Evolutionary conservation across 2,797 vertebrate genomes (phyloP), one percentile per base, ranked within the genome.

Genomic region (Chrosomus eos): DNA sequence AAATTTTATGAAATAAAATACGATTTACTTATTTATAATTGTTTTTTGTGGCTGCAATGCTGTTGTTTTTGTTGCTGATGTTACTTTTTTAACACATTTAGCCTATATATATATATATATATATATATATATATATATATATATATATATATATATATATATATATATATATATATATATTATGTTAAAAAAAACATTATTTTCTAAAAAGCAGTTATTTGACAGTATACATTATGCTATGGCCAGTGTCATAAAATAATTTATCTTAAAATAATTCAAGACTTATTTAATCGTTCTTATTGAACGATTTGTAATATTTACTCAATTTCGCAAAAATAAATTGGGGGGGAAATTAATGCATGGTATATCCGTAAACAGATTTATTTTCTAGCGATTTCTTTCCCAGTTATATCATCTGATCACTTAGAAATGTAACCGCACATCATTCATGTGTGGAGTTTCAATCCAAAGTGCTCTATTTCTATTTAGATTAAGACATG

Each of bases 311-410:
- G 7, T 10, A 28, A 72, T 28, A 19, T 48, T 31, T 31, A 51
- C 18, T 51, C 18, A 51, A 31, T 58, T 76, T 76, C 3, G 45
- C 14, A 4, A 14, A 45, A 45, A 14, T 4, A 13, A 43, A 43
- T 13, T 13, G 1, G 10, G 2, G 10, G 2, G 10, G 9, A 3
- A 3, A 13, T 0, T 0, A 13, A 45, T 45, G 43, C 13, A 14
- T 45, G 13, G 3, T 4, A n/a, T 36, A n/a, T 36, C 10, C 28
- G 3, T 4, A 36, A 28, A 11, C 31, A 36, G 5, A 31, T n/a
- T 70, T 18, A 26, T 72, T 72, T 72, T 16, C 40, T n/a, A 48
- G n/a, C 0, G n/a, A 28, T 55, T 75, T 75, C 19, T n/a, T 36
- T 16, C 33, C 21, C 31, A 38, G 48, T n/a, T 33, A 23, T 33